phyloP scores from a whole-genome alignment of 2,797 vertebrate genomes.

The Cephalopachus bancanus region DNA sequence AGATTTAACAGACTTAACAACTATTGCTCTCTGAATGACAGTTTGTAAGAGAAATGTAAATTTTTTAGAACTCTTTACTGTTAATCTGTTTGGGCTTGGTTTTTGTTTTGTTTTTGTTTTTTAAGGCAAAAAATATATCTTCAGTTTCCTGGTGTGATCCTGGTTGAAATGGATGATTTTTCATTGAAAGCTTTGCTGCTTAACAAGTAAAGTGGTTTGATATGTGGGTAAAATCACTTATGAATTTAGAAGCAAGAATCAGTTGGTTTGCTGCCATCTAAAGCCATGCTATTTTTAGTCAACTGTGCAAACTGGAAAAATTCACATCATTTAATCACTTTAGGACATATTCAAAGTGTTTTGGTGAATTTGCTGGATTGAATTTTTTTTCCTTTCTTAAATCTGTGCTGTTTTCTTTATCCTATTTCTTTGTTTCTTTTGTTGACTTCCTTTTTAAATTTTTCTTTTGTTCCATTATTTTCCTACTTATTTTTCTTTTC shows the following conservation, averaged over 20 bases:
- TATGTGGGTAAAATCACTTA: conserved; percentile 72
- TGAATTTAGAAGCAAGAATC: conserved; percentile 73
- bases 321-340: conserved; percentile 67
- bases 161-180: conserved; percentile 76
- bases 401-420: conserved; percentile 61
- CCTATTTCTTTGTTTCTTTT: conserved; percentile 2
- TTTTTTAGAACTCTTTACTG: conserved; percentile 81
- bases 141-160: conserved; percentile 81
- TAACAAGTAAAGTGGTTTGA: conserved; percentile 47
- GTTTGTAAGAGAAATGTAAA: conserved; percentile 83
- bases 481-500: conserved; percentile 61
- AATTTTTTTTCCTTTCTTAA: conserved; percentile 54
- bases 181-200: conserved; percentile 72
- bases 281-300: conserved; percentile 79
- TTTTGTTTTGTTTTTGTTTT: background rate
- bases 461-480: conserved; percentile 53
- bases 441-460: conserved; percentile 12
- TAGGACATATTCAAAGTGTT: conserved; percentile 65
- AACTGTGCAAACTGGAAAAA: conserved; percentile 85
- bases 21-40: conserved; percentile 48
- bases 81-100: conserved; percentile 80
- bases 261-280: conserved; percentile 72
- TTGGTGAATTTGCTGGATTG: conserved; percentile 58
- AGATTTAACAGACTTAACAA: conserved; percentile 85
- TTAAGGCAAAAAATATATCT: conserved; percentile 7